phyloP scores from a whole-genome alignment of 1,140 invertebrate species.

The Nomia melanderi region DNA sequence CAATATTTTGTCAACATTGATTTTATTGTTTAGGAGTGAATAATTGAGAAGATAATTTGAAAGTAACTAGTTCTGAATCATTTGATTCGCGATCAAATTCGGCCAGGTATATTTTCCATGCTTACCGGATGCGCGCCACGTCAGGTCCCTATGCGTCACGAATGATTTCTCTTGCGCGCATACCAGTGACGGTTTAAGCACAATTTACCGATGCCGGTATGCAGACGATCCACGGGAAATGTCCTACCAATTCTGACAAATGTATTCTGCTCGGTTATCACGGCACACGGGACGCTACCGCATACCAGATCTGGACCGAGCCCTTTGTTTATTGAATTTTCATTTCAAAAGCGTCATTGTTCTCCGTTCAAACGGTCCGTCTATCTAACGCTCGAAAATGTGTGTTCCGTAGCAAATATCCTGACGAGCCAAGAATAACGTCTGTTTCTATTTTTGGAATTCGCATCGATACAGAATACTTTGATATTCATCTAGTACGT shows the following conservation, averaged over 20 bases:
- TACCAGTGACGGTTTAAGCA: neutral
- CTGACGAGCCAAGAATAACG: no score
- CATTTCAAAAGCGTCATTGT: conserved; percentile 30
- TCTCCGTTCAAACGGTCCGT: neutral
- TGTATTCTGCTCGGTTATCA: conserved; percentile 37
- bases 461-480: no score
- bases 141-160: neutral
- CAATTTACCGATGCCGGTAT: conserved; percentile 6
- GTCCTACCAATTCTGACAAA: conserved; percentile 39
- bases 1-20: no score
- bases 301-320: neutral
- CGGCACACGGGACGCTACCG: neutral
- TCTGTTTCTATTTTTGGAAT: no score
- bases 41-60: no score
- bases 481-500: no score
- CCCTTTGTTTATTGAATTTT: conserved; percentile 42
- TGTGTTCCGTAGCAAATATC: no score
- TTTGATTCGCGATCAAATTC: no score
- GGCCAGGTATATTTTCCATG: no score
- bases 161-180: conserved; percentile 11
- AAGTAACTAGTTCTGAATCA: no score
- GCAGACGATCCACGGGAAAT: conserved; percentile 14
- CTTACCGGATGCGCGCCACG: neutral
- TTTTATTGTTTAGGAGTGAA: no score
- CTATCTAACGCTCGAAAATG: neutral